phyloP scores from a whole-genome alignment of 2,797 vertebrate genomes.

The Chanos chanos region DNA sequence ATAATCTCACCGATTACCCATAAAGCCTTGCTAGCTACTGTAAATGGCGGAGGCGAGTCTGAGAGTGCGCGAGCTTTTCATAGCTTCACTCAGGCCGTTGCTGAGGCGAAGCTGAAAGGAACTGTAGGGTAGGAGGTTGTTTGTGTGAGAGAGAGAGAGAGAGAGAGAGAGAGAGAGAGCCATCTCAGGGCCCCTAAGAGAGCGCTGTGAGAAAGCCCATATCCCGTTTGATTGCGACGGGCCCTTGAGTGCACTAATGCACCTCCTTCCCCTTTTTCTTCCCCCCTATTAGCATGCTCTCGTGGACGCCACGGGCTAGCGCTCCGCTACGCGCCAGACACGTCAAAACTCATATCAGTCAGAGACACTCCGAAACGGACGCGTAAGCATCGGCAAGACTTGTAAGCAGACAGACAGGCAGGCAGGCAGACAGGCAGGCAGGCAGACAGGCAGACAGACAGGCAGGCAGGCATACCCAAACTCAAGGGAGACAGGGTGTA shows the following conservation, averaged over 20 bases:
- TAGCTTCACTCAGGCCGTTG: background rate
- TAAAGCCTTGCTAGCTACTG: too few species aligned
- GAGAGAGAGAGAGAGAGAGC: background rate
- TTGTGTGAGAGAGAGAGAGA: background rate
- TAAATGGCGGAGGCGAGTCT: too few species aligned
- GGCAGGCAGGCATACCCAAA: background rate
- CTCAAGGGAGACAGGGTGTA: too few species aligned
- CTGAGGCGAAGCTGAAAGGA: too few species aligned
- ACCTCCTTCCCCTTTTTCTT: too few species aligned
- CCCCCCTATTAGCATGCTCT: conserved; percentile 76
- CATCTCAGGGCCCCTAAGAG: conserved; percentile 12
- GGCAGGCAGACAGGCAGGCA: too few species aligned
- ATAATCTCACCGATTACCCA: too few species aligned
- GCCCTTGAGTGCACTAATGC: conserved; percentile 71
- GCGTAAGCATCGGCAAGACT: background rate
- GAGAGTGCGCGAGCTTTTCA: too few species aligned
- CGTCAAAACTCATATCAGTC: conserved; percentile 72
- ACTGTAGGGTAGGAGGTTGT: background rate
- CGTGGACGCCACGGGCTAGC: conserved; percentile 69
- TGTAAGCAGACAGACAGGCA: too few species aligned
- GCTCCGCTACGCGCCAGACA: conserved; percentile 50
- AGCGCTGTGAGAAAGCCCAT: conserved; percentile 35
- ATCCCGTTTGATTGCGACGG: conserved; percentile 64
- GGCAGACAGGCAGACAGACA: conserved; percentile 2
- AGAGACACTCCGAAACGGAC: conserved; percentile 22